Conservation (phyloP, 2,797 vertebrate species). For the Myripristis jacobus region DNA sequence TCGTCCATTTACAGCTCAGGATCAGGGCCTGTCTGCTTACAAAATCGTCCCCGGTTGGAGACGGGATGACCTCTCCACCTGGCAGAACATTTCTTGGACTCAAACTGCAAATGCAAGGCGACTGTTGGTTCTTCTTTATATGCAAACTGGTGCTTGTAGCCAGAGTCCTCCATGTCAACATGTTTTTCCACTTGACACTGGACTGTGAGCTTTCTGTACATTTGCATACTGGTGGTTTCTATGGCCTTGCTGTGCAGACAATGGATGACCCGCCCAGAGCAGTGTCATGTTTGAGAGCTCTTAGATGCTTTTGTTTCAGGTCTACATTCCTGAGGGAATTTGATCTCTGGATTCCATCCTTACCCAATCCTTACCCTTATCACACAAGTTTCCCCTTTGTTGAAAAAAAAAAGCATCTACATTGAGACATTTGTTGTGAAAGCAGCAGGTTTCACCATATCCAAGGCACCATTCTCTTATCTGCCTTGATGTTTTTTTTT, state of each 20-base stretch:
- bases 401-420: not conserved
- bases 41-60: not conserved
- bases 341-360: not conserved
- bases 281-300: not conserved
- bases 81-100: not conserved
- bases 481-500: not conserved
- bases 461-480: not conserved
- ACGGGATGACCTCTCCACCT: not conserved
- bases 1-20: constrained; percentile 20
- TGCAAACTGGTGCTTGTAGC: not conserved
- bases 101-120: not conserved
- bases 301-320: not conserved
- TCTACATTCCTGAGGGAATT: constrained; percentile 10
- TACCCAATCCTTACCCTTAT: constrained; percentile 3
- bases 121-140: not conserved
- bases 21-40: constrained; percentile 15
- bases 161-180: not conserved
- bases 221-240: constrained; percentile 33
- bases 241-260: not conserved
- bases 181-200: constrained; percentile 3
- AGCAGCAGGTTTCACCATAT: not conserved
- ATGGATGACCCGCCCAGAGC: not conserved
- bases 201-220: not conserved
- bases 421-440: not conserved
- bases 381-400: not conserved